Percentiles rank a stretch among this genome's conserved stretches.
Conservation (phyloP, 2,888 invertebrate genomes). For the Megalurothrips usitatus region DNA sequence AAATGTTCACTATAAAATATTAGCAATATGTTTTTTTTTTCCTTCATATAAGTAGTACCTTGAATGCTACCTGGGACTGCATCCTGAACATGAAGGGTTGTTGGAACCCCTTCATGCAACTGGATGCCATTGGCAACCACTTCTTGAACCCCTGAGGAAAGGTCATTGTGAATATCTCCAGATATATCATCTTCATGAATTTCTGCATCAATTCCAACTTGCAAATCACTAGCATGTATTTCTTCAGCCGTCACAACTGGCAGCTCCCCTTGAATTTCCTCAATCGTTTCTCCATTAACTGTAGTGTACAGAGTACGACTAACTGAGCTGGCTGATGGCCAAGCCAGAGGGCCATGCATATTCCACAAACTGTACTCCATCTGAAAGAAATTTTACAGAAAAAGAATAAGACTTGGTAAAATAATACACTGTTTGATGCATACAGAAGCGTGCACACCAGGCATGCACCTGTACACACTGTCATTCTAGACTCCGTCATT, state of each 20-base stretch:
- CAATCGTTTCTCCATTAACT: background rate
- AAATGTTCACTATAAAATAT: no score
- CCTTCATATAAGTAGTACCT: background rate
- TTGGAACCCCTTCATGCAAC: background rate
- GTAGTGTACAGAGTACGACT: background rate
- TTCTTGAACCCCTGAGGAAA: background rate
- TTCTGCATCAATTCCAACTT: constrained; percentile 4
- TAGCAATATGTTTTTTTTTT: background rate
- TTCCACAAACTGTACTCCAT: constrained; percentile 33
- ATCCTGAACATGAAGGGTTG: background rate
- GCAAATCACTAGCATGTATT: constrained; percentile 6
- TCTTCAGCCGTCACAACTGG: background rate
- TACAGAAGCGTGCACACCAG: no score
- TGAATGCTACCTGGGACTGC: background rate
- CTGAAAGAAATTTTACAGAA: background rate
- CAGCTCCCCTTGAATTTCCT: constrained; percentile 4
- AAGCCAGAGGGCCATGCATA: background rate
- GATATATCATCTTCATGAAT: background rate
- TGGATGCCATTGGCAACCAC: background rate
- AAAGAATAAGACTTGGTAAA: background rate
- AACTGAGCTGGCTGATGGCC: constrained; percentile 1
- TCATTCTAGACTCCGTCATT: no score
- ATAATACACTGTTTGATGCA: background rate
- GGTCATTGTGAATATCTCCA: background rate
- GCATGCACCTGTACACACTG: no score